phyloP scores from a whole-genome alignment of 2,797 vertebrate genomes.

The Cynopterus sphinx region DNA sequence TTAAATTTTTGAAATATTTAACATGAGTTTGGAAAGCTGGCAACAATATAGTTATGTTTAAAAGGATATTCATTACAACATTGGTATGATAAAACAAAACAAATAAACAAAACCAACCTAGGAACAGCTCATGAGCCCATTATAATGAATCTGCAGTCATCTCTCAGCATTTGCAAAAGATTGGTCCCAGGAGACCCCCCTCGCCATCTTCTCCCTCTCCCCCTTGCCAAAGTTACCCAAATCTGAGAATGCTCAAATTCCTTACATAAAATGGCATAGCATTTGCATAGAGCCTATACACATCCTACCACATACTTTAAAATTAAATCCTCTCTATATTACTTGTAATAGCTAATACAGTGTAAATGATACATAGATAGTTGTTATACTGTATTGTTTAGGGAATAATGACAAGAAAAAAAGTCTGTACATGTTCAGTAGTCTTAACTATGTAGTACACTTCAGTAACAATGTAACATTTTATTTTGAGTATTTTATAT shows the following conservation, averaged over 20 bases:
- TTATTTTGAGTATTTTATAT: background rate
- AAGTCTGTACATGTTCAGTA: background rate
- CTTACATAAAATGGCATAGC: too few species aligned
- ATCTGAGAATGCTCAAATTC: too few species aligned
- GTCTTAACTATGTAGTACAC: background rate
- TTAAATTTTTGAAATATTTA: conserved; percentile 37
- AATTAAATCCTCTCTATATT: background rate
- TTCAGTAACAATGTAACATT: background rate
- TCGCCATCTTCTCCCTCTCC: too few species aligned
- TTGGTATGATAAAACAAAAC: background rate
- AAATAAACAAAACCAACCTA: background rate
- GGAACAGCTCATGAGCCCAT: background rate
- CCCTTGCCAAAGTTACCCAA: too few species aligned
- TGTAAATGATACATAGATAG: background rate
- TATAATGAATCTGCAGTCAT: background rate
- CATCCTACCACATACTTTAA: too few species aligned
- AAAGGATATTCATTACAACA: background rate
- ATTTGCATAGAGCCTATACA: too few species aligned
- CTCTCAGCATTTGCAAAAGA: too few species aligned
- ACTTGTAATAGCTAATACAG: background rate
- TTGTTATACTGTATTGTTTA: background rate
- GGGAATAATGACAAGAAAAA: background rate
- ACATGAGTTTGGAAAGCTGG: background rate
- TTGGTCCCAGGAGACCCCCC: too few species aligned
- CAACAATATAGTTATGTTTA: background rate